Evolutionary conservation across 30 jellyfish, hydroid and myxozoan genomes (phyloP).

Genomic region (Calvadosia cruxmelitensis): DNA sequence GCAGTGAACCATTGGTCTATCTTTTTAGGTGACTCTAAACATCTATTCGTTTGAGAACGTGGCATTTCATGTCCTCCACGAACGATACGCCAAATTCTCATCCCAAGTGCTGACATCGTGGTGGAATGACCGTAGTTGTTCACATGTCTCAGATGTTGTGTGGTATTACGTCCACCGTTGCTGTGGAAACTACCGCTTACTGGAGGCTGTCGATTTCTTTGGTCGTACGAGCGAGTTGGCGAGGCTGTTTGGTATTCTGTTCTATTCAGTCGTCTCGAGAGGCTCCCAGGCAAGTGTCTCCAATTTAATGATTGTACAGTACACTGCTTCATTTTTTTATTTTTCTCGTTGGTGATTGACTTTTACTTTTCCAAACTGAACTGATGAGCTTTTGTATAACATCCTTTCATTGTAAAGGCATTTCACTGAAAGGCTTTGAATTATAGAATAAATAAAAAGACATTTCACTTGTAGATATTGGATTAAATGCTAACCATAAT

Average conservation of each 20-base stretch:
- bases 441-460: no score
- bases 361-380: no score
- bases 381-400: no score
- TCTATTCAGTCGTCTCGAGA: slow-evolving; percentile 82
- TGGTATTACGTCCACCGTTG: slow-evolving; percentile 57
- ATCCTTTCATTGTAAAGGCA: no score
- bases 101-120: slow-evolving; percentile 66
- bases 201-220: slow-evolving; percentile 64
- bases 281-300: slow-evolving; percentile 98
- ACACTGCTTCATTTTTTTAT: no score
- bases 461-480: no score
- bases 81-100: slow-evolving; percentile 61
- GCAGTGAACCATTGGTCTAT: no score
- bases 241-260: slow-evolving; percentile 80
- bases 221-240: slow-evolving; percentile 92
- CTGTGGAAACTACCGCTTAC: slow-evolving; percentile 55
- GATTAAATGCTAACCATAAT: no score
- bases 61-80: slow-evolving; percentile 83
- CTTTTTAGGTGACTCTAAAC: slow-evolving; percentile 64
- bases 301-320: no score
- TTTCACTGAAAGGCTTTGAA: no score
- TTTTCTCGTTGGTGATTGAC: no score
- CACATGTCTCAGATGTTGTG: slow-evolving; percentile 53
- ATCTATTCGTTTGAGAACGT: slow-evolving; percentile 82
- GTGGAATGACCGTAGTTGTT: slow-evolving; percentile 57